Conservation (phyloP, 2,113 vertebrate genomes). For the Rhinolophus ferrumequinum region DNA sequence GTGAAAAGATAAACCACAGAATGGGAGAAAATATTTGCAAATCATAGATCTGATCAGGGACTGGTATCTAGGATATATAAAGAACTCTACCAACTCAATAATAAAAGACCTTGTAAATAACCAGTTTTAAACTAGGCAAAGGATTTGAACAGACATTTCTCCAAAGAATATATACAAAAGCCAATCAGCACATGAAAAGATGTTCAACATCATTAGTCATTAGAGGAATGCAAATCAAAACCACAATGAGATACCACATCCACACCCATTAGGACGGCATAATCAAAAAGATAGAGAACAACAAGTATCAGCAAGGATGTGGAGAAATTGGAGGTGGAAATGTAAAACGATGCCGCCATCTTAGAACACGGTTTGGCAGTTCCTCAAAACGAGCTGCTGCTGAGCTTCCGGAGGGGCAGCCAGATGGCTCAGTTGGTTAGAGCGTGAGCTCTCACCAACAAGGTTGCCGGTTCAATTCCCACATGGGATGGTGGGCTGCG, state of each 20-base stretch:
- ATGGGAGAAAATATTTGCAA: not conserved
- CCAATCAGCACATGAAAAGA: not conserved
- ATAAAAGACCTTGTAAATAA: not conserved
- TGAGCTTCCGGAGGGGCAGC: no score
- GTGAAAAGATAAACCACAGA: not conserved
- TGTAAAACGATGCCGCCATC: not conserved
- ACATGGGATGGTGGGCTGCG: no score
- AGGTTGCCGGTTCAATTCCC: no score
- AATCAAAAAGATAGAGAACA: not conserved
- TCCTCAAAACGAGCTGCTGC: not conserved
- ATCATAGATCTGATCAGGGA: not conserved
- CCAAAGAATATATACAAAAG: not conserved
- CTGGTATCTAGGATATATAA: not conserved
- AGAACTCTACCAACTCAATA: not conserved
- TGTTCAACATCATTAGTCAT: not conserved
- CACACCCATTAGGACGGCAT: not conserved
- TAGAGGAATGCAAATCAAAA: not conserved
- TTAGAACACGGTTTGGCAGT: not conserved
- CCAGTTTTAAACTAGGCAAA: not conserved
- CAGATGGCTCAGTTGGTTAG: no score
- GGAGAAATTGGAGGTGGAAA: not conserved
- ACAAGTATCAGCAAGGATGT: not conserved
- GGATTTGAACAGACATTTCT: not conserved
- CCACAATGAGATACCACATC: not conserved
- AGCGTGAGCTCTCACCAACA: no score